phyloP scores from a whole-genome alignment of 2,888 invertebrate genomes.

The Amitus sp. region DNA sequence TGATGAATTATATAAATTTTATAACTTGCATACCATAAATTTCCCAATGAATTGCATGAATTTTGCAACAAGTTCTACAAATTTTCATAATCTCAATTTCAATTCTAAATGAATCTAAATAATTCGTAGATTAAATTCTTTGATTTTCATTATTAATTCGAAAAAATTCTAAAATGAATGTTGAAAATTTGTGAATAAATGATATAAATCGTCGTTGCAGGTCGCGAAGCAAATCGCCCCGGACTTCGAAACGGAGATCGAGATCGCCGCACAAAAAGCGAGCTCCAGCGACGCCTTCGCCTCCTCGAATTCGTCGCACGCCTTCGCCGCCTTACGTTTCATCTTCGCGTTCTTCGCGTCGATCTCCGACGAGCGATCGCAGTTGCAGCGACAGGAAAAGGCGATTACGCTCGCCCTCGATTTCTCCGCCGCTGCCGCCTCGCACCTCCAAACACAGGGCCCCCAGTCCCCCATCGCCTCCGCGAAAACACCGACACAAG shows the following conservation, averaged over 20 bases:
- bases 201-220: conserved; percentile 40
- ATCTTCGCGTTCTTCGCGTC: conserved; percentile 50
- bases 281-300: conserved; percentile 59
- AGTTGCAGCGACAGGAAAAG: conserved; percentile 52
- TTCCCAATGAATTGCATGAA: no score
- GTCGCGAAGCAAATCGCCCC: conserved; percentile 62
- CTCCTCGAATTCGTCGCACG: conserved; percentile 59
- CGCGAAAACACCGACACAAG: conserved; percentile 69
- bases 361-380: conserved; percentile 46
- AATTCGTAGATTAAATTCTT: no score
- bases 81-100: no score
- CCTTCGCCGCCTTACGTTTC: conserved; percentile 60
- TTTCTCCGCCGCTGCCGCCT: conserved; percentile 60
- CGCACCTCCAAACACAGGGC: conserved; percentile 54
- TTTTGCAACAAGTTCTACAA: no score
- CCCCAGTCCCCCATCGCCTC: conserved; percentile 65
- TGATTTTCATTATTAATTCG: no score
- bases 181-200: not conserved
- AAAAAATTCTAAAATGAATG: no score
- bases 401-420: conserved; percentile 57
- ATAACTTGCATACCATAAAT: no score
- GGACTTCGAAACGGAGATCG: conserved; percentile 63
- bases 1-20: no score
- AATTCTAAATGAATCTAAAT: no score
- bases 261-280: conserved; percentile 65